Base-by-base conservation (phyloP, 2,113 vertebrate genomes). In the Saguinus midas region DNA sequence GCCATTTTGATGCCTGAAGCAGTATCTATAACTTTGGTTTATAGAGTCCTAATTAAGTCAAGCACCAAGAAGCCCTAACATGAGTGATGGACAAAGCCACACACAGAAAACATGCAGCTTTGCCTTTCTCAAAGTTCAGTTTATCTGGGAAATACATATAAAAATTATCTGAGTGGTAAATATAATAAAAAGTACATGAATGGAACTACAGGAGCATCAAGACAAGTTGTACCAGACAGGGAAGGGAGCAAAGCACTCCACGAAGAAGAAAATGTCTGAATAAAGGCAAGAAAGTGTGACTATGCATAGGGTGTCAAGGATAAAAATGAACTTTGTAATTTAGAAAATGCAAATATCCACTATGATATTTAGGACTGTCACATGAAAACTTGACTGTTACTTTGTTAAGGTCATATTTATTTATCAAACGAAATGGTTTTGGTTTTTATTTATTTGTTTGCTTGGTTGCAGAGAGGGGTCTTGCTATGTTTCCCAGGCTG, bases 251-350 rank as follows among this genome's bases (percentile, higher is more conserved):
- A 93, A 85, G 18, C 18, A 64, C 29, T 50, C 45, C 5, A 50
- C 6, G 43, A 8, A 37, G n/a, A n/a, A 50, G 37, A 64, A 6
- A n/a, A 14, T 9, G 7, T 21, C 14, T 8, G 7, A 12, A 20
- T 5, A 27, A 72, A 76, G n/a, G 48, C 18, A 23, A 32, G 18
- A 18, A 66, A 52, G 21, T 29, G 0, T 23, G 64, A 55, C 7
- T 52, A 11, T 1, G 1, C 8, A 27, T 2, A 32, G 0, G 1
- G 7, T 6, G 6, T 23, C 29, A 52, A n/a, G 27, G 9, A 48
- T 52, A 68, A 75, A 78, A 75, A 75, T 37, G 8, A 32, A 80
- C 66, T 23, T 20, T 13, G 7, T 32, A 52, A 79, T 82, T 72
- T 66, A 89, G 73, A 90, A 92, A 85, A 52, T 43, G 57, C 50